A percentile compares a stretch with the other conserved stretches of the same genome.
Conservation (phyloP, 2,888 invertebrate species). For the Drosophila formosana region DNA sequence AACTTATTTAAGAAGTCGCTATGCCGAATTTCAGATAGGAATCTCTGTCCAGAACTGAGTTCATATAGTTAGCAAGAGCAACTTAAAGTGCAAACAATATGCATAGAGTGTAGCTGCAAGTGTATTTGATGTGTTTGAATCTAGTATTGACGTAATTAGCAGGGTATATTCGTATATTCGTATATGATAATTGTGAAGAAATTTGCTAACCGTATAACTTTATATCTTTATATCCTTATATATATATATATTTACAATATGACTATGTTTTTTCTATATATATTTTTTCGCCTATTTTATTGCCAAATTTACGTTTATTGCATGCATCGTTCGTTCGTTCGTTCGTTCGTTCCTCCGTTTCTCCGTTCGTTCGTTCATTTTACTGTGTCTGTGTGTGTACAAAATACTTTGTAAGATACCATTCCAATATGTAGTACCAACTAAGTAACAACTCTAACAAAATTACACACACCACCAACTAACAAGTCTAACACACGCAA, state of each 20-base stretch:
- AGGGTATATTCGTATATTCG: constrained; percentile 13
- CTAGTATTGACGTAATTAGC: constrained; percentile 22
- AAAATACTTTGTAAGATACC: constrained; percentile 83
- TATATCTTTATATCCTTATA: constrained; percentile 40
- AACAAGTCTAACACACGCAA: constrained; percentile 2
- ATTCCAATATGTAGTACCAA: constrained; percentile 62
- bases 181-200: constrained; percentile 22
- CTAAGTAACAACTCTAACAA: constrained; percentile 25
- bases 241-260: constrained; percentile 58
- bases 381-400: constrained; percentile 77
- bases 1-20: no score
- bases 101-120: not conserved
- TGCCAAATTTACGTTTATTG: constrained; percentile 71
- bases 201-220: constrained; percentile 44
- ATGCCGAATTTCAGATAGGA: no score
- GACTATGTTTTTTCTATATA: constrained; percentile 67
- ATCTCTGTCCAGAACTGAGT: no score
- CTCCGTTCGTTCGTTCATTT: constrained; percentile 72
- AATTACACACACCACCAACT: constrained; percentile 12
- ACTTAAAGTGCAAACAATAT: no score
- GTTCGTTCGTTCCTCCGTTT: constrained; percentile 63
- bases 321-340: constrained; percentile 75
- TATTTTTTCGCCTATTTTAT: constrained; percentile 65
- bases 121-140: not conserved
- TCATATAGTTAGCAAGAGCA: no score